Conservation (phyloP, 1,140 invertebrate genomes). For the Drosophila guanche region DNA sequence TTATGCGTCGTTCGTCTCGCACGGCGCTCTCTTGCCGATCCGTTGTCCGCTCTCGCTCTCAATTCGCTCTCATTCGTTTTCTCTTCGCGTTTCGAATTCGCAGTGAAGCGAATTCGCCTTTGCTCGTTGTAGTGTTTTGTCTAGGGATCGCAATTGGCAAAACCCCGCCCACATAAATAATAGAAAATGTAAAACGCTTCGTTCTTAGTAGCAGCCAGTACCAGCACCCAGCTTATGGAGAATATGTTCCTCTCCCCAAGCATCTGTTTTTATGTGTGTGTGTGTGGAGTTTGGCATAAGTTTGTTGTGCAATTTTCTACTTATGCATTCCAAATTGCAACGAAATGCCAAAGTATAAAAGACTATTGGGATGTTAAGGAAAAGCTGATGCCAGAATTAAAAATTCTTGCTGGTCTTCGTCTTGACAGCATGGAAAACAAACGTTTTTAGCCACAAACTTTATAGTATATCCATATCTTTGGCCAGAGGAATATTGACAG, state of each 20-base stretch:
- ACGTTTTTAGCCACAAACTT: constrained; percentile 4
- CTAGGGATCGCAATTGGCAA: too few relatives aligned
- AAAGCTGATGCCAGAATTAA: constrained; percentile 1
- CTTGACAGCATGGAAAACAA: constrained; percentile 3
- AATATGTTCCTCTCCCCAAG: constrained; percentile 5
- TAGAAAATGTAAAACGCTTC: constrained; percentile 53
- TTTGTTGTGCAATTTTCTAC: background rate
- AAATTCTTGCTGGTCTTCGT: background rate
- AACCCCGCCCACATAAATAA: too few relatives aligned
- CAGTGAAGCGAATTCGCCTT: too few relatives aligned
- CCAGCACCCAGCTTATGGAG: constrained; percentile 3
- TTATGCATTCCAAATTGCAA: too few relatives aligned
- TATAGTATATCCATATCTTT: background rate
- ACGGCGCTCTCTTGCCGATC: too few relatives aligned
- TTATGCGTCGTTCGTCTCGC: too few relatives aligned
- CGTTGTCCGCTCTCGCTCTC: too few relatives aligned
- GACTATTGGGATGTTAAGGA: too few relatives aligned
- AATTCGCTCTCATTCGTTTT: too few relatives aligned
- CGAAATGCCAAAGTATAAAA: too few relatives aligned
- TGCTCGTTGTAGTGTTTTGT: too few relatives aligned
- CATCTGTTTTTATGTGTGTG: background rate
- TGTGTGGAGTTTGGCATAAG: background rate
- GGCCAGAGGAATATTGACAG: constrained; percentile 23
- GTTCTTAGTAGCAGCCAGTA: background rate
- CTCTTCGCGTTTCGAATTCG: too few relatives aligned